Conservation (phyloP, 2,888 invertebrate genomes). For the Capitulum mitella region DNA sequence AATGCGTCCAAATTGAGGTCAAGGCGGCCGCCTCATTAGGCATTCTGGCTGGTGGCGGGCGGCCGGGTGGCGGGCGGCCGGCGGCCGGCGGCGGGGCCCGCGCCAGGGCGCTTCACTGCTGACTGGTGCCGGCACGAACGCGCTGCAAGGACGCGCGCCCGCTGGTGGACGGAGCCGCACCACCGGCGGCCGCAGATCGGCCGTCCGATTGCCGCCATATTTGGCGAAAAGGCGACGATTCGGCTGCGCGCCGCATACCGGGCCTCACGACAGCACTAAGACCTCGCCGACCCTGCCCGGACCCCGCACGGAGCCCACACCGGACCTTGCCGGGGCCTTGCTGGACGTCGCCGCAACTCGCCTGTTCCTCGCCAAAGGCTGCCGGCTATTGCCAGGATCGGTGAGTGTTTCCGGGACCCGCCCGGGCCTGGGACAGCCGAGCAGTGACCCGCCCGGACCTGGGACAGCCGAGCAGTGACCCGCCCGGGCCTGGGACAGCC, state of each 20-base stretch:
- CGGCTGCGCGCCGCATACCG: not conserved
- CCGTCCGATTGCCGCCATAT: not conserved
- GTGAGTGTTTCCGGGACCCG: too few relatives aligned
- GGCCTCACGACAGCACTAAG: not conserved
- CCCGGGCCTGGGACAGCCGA: too few relatives aligned
- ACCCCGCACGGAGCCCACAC: too few relatives aligned
- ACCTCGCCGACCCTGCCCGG: too few relatives aligned
- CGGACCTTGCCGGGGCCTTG: too few relatives aligned
- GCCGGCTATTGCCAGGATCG: too few relatives aligned
- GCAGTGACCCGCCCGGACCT: too few relatives aligned
- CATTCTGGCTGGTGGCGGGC: not conserved
- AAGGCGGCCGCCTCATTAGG: conserved; percentile 11
- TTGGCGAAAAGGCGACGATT: not conserved
- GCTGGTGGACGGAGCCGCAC: not conserved
- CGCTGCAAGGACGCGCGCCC: conserved; percentile 15
- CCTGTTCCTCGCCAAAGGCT: too few relatives aligned
- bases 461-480: too few relatives aligned
- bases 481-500: too few relatives aligned
- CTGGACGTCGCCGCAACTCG: too few relatives aligned
- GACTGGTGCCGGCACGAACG: not conserved
- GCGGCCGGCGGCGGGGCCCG: too few relatives aligned
- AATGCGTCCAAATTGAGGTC: conserved; percentile 19
- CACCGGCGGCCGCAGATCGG: not conserved
- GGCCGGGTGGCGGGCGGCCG: not conserved
- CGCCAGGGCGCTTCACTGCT: not conserved